Evolutionary conservation across 2,113 vertebrate species (phyloP), one percentile per base, ranked within the genome.

Genomic region (Rhea americana): DNA sequence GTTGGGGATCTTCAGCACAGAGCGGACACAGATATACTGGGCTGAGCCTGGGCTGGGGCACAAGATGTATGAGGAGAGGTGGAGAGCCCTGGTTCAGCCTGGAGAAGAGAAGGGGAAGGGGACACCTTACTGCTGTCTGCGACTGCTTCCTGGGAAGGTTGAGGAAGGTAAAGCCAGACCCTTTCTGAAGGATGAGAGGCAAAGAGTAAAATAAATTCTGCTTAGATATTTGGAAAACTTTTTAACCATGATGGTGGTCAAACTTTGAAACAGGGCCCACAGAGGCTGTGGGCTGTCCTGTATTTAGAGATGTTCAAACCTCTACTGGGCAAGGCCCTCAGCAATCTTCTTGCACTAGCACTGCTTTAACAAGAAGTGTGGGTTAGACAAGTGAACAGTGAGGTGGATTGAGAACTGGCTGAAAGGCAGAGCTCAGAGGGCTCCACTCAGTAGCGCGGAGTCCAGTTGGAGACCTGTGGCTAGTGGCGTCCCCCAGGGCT

Each of bases 271-370:
- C n/a, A 11, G 32, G 26, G 19, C 12, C 67, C 41, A 68, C 35
- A 30, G 45, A 43, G 15, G 4, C 1, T 3, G 0, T 68, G 11
- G 7, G 1, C 4, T 72, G 16, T 80, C 39, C 30, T 9, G 17
- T 45, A 3, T 12, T 9, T 2, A 80, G 7, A 51, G 47, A 10
- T 28, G 4, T 25, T 76, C 1, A 1, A 77, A 2, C 5, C 26
- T n/a, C 3, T 5, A 5, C 30, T 39, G 30, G 28, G 51, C 26
- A 20, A 17, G 10, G 7, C 50, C 50, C 58, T 79, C 26, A 77
- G 24, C 7, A 63, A 73, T 2, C 8, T 48, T 25, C 30, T 80
- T 8, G 32, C 30, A 17, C 41, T 50, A 41, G 7, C 1, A 10
- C 8, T 58, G 7, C 5, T 66, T 68, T 81, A 58, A 28, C 20